These are phyloP conservation scores for Ariopsis seemanni DNA, from an alignment of 2,113 vertebrate species.

Conservation along the genomic window DNA sequence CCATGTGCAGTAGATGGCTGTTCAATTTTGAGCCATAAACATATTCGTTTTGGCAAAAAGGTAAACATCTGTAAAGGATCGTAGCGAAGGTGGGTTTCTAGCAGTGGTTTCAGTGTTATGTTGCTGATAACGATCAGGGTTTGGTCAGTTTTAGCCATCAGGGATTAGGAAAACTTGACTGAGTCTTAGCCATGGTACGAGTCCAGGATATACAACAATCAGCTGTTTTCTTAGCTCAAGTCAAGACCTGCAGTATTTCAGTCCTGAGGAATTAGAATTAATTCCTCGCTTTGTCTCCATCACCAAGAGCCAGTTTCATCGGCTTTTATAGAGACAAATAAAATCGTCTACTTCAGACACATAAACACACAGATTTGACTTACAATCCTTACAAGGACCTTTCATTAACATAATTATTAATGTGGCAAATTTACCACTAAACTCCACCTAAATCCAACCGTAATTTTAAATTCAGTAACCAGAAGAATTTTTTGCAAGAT, in stretches of 20 bases:
- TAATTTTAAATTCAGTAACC: too few relatives aligned
- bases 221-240: background rate
- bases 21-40: constrained; percentile 69
- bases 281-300: background rate
- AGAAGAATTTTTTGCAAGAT: too few relatives aligned
- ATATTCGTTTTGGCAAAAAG: constrained; percentile 70
- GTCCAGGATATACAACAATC: background rate
- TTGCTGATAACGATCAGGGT: constrained; percentile 64
- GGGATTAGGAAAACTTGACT: constrained; percentile 36
- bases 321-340: background rate
- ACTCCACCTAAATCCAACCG: too few relatives aligned
- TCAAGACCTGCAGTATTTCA: background rate
- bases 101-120: constrained; percentile 58
- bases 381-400: background rate
- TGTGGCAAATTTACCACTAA: too few relatives aligned
- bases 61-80: constrained; percentile 67
- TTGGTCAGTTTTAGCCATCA: constrained; percentile 63
- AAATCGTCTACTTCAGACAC: background rate
- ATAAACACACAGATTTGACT: background rate
- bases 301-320: background rate
- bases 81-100: constrained; percentile 36
- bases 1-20: constrained; percentile 38
- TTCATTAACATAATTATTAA: background rate
- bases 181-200: background rate
- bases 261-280: background rate